A percentile compares a stretch with the other conserved stretches of the same genome.
phyloP scores from a whole-genome alignment of 2,113 vertebrate genomes.

The Eudorcas thomsonii region DNA sequence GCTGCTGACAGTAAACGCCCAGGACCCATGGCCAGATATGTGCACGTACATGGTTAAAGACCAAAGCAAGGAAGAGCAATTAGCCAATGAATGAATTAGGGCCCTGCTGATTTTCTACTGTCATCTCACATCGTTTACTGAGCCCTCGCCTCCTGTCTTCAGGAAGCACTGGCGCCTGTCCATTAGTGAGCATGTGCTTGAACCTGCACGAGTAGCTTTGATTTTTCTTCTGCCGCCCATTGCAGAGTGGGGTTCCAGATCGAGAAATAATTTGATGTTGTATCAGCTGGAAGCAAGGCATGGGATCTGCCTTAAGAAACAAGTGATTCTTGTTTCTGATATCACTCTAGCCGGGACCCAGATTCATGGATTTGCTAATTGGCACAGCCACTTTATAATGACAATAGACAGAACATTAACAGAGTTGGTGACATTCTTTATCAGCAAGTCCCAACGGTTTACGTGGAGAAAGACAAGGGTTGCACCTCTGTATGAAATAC shows the following conservation, averaged over 20 bases:
- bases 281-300: not conserved
- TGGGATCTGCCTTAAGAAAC: not conserved
- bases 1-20: conserved; percentile 61
- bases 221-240: not conserved
- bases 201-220: not conserved
- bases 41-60: conserved; percentile 46
- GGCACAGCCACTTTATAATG: conserved; percentile 53
- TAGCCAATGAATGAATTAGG: conserved; percentile 73
- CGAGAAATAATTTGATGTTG: not conserved
- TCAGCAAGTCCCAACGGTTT: conserved; percentile 14
- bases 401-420: conserved; percentile 35
- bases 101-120: conserved; percentile 21
- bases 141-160: not conserved
- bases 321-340: not conserved
- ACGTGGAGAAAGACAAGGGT: conserved; percentile 22
- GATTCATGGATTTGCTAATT: conserved; percentile 71
- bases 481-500: not conserved
- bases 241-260: not conserved
- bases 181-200: not conserved
- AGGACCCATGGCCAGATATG: conserved; percentile 51
- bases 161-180: not conserved
- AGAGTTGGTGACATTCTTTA: conserved; percentile 1
- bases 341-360: conserved; percentile 34
- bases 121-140: not conserved
- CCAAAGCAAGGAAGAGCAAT: conserved; percentile 73